Base-by-base conservation (phyloP, 2,113 vertebrate genomes). In the Sorex araneus region DNA sequence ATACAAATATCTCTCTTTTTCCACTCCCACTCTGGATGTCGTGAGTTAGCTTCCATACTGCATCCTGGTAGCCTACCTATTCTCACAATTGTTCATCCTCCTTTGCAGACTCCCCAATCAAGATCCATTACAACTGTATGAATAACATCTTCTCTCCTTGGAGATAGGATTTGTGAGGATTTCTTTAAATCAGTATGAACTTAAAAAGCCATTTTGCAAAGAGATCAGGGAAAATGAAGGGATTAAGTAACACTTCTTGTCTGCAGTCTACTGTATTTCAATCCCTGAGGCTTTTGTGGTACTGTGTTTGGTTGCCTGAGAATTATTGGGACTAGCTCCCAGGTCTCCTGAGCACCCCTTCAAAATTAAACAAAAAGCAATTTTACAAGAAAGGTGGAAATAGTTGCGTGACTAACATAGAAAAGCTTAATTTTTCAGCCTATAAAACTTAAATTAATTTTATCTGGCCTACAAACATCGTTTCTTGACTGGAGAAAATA, bases 181-280 rank as follows among this genome's bases (percentile, higher is more conserved):
- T 32, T 47, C 12, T 83, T 30, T 64, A 75, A 15, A 57, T 89
- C 28, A 76, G 66, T 8, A n/a, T 71, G 73, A 94, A 94, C n/a
- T 89, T 40, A 8, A 78, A 86, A 95, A 83, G 16, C 6, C 43
- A 7, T 89, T 63, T 57, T 84, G 10, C 50, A 45, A 50, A 13
- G 47, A 50, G 47, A 50, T 13, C 5, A 50, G 47, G 10, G 47
- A 50, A 12, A 50, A 50, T 50, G 13, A 12, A 50, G 47, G 45
- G 47, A 50, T 50, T 50, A 50, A 50, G 47, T 50, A 50, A 50
- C 5, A 50, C 13, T 50, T 50, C 47, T 50, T 50, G 5, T 9
- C 47, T 50, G 47, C 9, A 50, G 47, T 50, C 47, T 50, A 50
- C 47, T 50, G 47, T 50, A 13, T 13, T 50, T 50, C 5, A 50